Base-by-base conservation (phyloP, 2,888 invertebrate genomes). In the Caenorhabditis panamensis region DNA sequence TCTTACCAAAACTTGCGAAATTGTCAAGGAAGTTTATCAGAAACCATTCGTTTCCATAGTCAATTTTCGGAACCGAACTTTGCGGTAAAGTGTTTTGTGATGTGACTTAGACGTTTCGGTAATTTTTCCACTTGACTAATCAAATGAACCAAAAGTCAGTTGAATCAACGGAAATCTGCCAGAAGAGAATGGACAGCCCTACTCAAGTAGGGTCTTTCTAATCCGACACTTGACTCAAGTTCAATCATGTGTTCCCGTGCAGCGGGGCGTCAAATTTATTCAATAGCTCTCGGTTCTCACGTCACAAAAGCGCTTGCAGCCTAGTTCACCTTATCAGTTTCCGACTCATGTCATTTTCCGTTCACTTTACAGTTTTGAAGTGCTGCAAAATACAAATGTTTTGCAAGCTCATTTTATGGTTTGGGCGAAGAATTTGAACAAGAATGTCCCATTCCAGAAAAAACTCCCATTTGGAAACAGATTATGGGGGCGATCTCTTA, bases 161-260 rank as follows among this genome's bases (percentile, higher is more conserved):
- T 13, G 41, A 31, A 9, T 26, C 8, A 67, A 44, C 56, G 47
- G 47, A 56, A 56, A 56, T 18, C 31, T 56, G 28, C 28, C 36
- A 18, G 11, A 56, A 47, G 47, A 47, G 47, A 6, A 18, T 31
- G 18, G 24, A 13, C 26, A 16, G 20, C 16, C 28, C 11, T n/a
- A 54, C 54, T 54, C 2, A 20, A 54, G 3, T 18, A 31, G 11
- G 31, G 18, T 56, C 41, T 22, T 26, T 37, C 13, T 62, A 62
- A 62, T 62, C 62, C 62, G 47, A 18, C 71, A 71, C 71, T 71
- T 62, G 71, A 62, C 44, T 71, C 62, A 62, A 71, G 61, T 71
- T 71, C 54, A 31, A 62, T 71, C 53, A 53, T 62, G 44, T 54
- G 71, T 44, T 71, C 31, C 31, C 26, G 47, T 26, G 54, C 18